Evolutionary conservation across 1,140 invertebrate genomes (phyloP).

Genomic region (Hypsibius dujardini): DNA sequence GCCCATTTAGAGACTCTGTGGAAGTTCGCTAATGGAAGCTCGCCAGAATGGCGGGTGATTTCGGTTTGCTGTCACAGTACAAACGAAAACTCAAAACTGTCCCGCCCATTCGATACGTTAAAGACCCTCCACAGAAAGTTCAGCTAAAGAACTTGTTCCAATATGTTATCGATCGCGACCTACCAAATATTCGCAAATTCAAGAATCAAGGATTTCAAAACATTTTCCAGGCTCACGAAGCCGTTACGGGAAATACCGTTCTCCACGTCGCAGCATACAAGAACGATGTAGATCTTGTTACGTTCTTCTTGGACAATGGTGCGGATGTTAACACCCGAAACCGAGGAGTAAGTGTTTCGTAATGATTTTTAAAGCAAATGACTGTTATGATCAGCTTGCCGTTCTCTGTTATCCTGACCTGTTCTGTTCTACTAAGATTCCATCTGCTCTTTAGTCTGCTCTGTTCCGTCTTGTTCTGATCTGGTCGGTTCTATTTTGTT

Average conservation of each 20-base stretch:
- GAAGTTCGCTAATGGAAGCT: no score
- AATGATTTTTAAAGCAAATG: no score
- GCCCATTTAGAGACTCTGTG: no score
- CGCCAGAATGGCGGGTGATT: no score
- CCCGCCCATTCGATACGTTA: background rate
- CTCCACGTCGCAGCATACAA: slow-evolving; percentile 6
- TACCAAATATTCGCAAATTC: background rate
- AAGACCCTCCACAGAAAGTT: background rate
- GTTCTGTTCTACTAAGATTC: no score
- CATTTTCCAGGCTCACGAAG: background rate
- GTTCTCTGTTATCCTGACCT: no score
- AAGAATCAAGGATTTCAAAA: background rate
- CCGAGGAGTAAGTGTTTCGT: background rate
- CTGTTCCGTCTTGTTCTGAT: no score
- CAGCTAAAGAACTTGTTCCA: background rate
- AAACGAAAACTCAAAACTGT: background rate
- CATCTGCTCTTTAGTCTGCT: no score
- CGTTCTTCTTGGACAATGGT: background rate
- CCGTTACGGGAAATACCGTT: background rate
- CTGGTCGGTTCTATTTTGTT: no score
- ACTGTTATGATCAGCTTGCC: no score
- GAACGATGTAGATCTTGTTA: background rate
- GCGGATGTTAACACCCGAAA: background rate
- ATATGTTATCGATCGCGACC: background rate
- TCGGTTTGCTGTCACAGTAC: background rate